Conservation (phyloP, 2,888 invertebrate genomes). For the Ochlodes sylvanus region DNA sequence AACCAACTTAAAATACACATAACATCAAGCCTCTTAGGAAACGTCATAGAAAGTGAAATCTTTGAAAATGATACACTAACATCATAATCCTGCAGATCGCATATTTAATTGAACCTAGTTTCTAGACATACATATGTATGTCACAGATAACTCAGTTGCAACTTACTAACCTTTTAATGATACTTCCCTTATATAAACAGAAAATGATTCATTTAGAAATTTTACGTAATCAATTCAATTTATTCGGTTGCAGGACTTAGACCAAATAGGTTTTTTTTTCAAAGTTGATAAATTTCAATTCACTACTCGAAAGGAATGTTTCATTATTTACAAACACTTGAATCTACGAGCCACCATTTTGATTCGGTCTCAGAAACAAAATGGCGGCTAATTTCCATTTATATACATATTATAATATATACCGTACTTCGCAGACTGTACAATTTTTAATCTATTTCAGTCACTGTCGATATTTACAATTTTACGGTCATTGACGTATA, state of each 20-base stretch:
- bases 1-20: constrained; percentile 47
- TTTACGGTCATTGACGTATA: constrained; percentile 34
- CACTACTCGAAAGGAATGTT: constrained; percentile 75
- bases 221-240: not conserved
- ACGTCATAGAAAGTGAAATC: constrained; percentile 68
- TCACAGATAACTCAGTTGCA: too few species aligned
- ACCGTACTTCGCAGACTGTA: constrained; percentile 31
- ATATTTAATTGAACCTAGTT: not conserved
- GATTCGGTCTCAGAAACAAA: constrained; percentile 17
- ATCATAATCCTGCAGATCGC: constrained; percentile 21
- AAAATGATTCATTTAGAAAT: not conserved
- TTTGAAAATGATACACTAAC: constrained; percentile 50
- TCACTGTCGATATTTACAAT: constrained; percentile 42
- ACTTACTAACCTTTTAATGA: too few species aligned
- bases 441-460: constrained; percentile 38
- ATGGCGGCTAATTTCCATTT: constrained; percentile 11
- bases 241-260: constrained; percentile 54
- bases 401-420: constrained; percentile 11
- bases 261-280: constrained; percentile 59
- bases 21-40: constrained; percentile 69
- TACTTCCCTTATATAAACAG: too few species aligned
- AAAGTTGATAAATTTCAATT: constrained; percentile 62
- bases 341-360: constrained; percentile 24
- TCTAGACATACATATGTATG: too few species aligned
- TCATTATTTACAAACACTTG: constrained; percentile 59